Percentiles rank a stretch among this genome's conserved stretches.
phyloP scores from a whole-genome alignment of 2,888 invertebrate species.

The Meloe dianella region DNA sequence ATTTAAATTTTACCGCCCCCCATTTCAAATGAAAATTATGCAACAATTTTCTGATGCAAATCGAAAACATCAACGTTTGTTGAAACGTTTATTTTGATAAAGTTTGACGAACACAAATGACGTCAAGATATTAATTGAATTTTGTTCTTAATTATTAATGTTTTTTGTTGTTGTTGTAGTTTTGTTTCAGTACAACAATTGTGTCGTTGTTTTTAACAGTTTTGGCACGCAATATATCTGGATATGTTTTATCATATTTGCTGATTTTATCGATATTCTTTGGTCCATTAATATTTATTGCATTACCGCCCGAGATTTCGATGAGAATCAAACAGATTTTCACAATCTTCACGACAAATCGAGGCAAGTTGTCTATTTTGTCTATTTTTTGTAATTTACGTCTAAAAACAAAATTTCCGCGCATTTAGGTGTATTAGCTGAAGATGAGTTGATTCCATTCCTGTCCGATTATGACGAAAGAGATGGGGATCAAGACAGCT shows the following conservation, averaged over 20 bases:
- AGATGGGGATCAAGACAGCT: constrained; percentile 52
- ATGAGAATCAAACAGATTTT: constrained; percentile 38
- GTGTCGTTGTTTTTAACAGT: constrained; percentile 51
- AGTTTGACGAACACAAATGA: neutral
- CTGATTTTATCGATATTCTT: constrained; percentile 47
- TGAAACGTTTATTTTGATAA: too few species aligned
- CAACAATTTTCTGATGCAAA: too few species aligned
- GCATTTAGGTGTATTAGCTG: constrained; percentile 53
- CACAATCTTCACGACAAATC: constrained; percentile 40
- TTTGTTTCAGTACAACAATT: constrained; percentile 53
- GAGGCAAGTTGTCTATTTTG: constrained; percentile 39
- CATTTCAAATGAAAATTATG: too few species aligned
- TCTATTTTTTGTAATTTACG: too few species aligned
- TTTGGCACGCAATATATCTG: constrained; percentile 54
- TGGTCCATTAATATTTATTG: constrained; percentile 44
- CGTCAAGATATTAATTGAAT: neutral
- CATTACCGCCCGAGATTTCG: constrained; percentile 45
- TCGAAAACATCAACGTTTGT: too few species aligned
- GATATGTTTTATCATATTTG: constrained; percentile 50
- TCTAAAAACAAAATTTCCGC: too few species aligned
- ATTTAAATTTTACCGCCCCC: too few species aligned
- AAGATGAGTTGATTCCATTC: constrained; percentile 57
- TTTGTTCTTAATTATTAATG: too few species aligned
- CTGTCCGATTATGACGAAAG: constrained; percentile 49
- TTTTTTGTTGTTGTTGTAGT: constrained; percentile 54